Base-by-base conservation (phyloP, 1,140 invertebrate genomes). In the Whitmania pigra region DNA sequence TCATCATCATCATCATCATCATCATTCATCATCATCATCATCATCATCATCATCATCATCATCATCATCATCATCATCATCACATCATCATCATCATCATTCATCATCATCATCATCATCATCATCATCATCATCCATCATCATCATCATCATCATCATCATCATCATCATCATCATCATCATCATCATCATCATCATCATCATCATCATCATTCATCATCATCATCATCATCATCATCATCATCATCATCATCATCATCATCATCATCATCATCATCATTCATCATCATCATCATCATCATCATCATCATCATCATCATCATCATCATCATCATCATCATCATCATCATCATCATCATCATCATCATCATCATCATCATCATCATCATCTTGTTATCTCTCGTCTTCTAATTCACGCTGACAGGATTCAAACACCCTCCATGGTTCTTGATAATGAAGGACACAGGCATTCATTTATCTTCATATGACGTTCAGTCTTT, bases 341-440 rank as follows among this genome's bases (percentile, higher is more conserved):
- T 63, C 29, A 11, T 63, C 57, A 63, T 63, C 57, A 1, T 63
- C 57, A 63, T 63, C 57, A 31, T 4, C 57, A 31, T 63, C 57
- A 17, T 63, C 57, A 17, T 63, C 57, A 18, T 63, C 57, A 31
- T 63, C 57, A n/a, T 63, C 57, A n/a, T 63, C 57, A 13, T 63
- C 57, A 3, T 63, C 57, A 63, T 63, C 57, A 25, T 63, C 57
- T 31, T 63, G 22, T 31, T 63, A 22, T 31, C 29, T 31, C 57
- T 63, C 15, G 22, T 15, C 57, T 63, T 63, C 57, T 63, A 25
- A 22, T 63, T 63, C 57, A 63, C 43, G 43, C 43, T 49, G 43
- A 49, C 43, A 49, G 43, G 43, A 49, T 49, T 49, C 43, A 49
- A 49, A 49, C 43, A 49, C 43, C 43, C 43, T 11, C 40, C 43